These are phyloP conservation scores for Amphipyra tragopoginis DNA, from an alignment of 2,888 invertebrate genomes.

Conservation along the genomic window DNA sequence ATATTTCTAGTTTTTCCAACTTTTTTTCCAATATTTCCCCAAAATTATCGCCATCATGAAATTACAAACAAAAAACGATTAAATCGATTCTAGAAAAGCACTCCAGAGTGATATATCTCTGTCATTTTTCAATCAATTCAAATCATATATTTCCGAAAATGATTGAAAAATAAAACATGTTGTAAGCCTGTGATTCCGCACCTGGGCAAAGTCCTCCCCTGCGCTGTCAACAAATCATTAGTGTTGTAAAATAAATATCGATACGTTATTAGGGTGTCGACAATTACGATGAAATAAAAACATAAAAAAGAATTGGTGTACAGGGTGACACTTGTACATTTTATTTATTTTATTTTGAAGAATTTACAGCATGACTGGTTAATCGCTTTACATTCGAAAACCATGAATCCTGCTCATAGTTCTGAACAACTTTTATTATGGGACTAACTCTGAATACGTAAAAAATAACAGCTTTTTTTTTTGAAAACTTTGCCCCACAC, in stretches of 20 bases:
- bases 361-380: neutral
- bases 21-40: too few relatives aligned
- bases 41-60: too few relatives aligned
- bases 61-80: too few relatives aligned
- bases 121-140: neutral
- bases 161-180: constrained; percentile 1
- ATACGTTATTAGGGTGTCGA: constrained; percentile 35
- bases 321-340: constrained; percentile 21
- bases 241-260: constrained; percentile 52
- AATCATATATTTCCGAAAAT: neutral
- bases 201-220: constrained; percentile 3
- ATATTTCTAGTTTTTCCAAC: too few relatives aligned
- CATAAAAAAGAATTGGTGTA: constrained; percentile 34
- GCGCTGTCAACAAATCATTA: constrained; percentile 39
- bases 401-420: too few relatives aligned
- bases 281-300: constrained; percentile 38
- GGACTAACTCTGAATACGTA: too few relatives aligned
- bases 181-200: constrained; percentile 14
- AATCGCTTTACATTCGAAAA: too few relatives aligned
- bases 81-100: too few relatives aligned
- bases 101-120: too few relatives aligned
- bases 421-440: too few relatives aligned
- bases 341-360: constrained; percentile 26
- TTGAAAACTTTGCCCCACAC: too few relatives aligned
- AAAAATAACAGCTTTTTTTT: too few relatives aligned